A percentile compares a stretch with the other conserved stretches of the same genome.
These are phyloP conservation scores for Delphinus delphis DNA, from an alignment of 2,113 vertebrate genomes.

Conservation along the genomic window DNA sequence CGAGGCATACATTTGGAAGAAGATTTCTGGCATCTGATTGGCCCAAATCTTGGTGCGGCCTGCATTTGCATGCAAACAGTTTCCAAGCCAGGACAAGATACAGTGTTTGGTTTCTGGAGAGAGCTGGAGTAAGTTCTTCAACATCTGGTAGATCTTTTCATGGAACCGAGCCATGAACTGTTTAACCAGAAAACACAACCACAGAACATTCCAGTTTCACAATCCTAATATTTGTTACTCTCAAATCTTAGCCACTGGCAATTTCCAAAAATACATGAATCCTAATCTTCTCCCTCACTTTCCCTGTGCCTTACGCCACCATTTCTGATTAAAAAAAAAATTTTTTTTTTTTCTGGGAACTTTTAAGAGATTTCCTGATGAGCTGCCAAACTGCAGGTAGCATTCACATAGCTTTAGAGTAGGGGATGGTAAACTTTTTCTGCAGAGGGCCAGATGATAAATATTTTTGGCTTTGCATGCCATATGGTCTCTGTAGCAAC, in stretches of 20 bases:
- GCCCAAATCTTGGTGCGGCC: conserved; percentile 98
- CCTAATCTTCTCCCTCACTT: background rate
- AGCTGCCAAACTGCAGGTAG: background rate
- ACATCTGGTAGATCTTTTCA: conserved; percentile 95
- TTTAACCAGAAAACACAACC: conserved; percentile 59
- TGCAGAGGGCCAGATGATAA: background rate
- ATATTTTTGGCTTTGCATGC: background rate
- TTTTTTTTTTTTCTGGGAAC: background rate
- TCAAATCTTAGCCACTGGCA: conserved; percentile 46
- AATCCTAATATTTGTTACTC: conserved; percentile 52
- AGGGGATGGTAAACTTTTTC: background rate
- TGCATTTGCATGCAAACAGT: conserved; percentile 94
- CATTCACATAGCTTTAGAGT: background rate
- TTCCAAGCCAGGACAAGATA: conserved; percentile 96
- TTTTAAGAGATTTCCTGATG: background rate
- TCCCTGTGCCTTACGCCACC: background rate
- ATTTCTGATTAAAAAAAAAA: background rate
- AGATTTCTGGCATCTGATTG: conserved; percentile 98
- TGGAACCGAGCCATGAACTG: conserved; percentile 98
- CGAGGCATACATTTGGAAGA: conserved; percentile 97
- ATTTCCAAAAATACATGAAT: conserved; percentile 52
- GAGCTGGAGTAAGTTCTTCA: conserved; percentile 95
- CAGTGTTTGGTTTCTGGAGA: conserved; percentile 94
- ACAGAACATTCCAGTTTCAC: conserved; percentile 73
- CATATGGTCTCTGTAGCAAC: background rate